Evolutionary conservation across 2,888 invertebrate genomes (phyloP), one percentile per base, ranked within the genome.

Genomic region (Zhuqinia jingwanae): DNA sequence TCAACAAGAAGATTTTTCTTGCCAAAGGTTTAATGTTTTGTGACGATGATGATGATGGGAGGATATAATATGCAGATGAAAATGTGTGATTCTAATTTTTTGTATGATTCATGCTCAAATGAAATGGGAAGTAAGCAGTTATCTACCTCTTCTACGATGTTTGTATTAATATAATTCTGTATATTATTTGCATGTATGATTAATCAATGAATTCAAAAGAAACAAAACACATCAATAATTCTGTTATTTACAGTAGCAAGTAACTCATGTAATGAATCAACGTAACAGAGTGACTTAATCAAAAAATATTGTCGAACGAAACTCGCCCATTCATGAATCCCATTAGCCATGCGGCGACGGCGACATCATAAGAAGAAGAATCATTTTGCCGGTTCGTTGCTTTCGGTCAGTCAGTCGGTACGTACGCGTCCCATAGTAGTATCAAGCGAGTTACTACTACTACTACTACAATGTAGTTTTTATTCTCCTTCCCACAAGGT

Each of bases 271-370:
- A 30, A 15, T 42, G 65, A 30, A 36, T 36, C 36, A 36, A 36
- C 5, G 36, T 10, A 30, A 36, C 13, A 42, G 42, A 53, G 53
- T 53, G 15, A 30, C 75, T 56, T 75, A 53, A 75, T 75, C 53
- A 75, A 75, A 75, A 53, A 65, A 17, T 42, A 65, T 42, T 15
- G 30, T 17, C 53, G 60, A 17, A 63, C 50, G 56, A 82, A 83
- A 76, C 83, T 76, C 83, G 65, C 76, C 75, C 65, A 83, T 76
- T 63, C 42, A 83, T 83, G 83, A 75, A 83, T 83, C 63, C 65
- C 63, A 76, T 83, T 76, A 83, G 17, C 53, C 63, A 76, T 50
- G 73, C 53, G 82, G 68, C 73, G 47, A 82, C 75, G 27, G 73
- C 53, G 82, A 53, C 73, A 27, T 75, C 75, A 65, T 65, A 53